A percentile compares a stretch with the other conserved stretches of the same genome.
Conservation (phyloP, 1,140 invertebrate species). For the Papilio helenus region DNA sequence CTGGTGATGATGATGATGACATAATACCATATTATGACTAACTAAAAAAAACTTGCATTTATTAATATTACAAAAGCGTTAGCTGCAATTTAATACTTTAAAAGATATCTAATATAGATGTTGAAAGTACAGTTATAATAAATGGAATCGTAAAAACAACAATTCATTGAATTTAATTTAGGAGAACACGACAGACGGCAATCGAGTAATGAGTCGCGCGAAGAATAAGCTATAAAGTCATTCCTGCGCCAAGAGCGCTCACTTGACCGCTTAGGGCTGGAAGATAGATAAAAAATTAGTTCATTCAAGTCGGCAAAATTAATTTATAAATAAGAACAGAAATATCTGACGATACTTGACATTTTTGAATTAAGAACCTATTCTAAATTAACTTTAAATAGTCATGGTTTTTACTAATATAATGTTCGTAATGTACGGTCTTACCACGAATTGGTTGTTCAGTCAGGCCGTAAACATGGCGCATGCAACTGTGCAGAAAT, state of each 20-base stretch:
- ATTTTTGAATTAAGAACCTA: no score
- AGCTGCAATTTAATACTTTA: not conserved
- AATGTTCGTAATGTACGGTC: no score
- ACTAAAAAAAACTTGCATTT: not conserved
- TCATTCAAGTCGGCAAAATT: no score
- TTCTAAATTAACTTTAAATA: no score
- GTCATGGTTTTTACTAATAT: no score
- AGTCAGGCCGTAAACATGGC: no score
- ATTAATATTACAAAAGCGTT: not conserved
- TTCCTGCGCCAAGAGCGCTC: not conserved
- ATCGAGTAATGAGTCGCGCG: constrained; percentile 61
- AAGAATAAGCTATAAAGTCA: constrained; percentile 51
- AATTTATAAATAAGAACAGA: no score
- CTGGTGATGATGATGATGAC: no score
- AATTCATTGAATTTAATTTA: constrained; percentile 28
- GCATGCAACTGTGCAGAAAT: no score
- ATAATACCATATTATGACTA: no score
- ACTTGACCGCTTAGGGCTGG: not conserved
- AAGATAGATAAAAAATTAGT: not conserved
- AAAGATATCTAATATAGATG: not conserved
- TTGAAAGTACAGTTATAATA: not conserved
- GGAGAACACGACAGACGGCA: constrained; percentile 42
- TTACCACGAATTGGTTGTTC: no score
- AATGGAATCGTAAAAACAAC: constrained; percentile 14
- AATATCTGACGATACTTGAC: no score